These are phyloP conservation scores for Sycophila texana DNA, from an alignment of 2,888 invertebrate genomes.

Conservation along the genomic window DNA sequence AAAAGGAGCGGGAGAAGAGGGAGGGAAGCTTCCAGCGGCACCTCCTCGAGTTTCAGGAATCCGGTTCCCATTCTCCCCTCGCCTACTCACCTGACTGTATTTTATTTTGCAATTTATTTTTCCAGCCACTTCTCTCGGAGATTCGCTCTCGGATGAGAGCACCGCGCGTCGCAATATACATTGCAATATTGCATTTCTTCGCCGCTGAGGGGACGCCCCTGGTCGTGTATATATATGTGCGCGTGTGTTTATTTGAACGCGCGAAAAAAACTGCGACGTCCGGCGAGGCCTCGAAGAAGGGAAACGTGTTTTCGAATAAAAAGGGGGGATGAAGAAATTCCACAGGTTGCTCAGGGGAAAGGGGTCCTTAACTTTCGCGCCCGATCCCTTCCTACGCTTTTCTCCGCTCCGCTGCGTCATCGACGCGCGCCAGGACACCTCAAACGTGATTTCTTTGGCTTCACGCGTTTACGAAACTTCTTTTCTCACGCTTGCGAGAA, in stretches of 20 bases:
- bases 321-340: slow-evolving; percentile 59
- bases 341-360: slow-evolving; percentile 61
- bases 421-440: too few species aligned
- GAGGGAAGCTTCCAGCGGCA: slow-evolving; percentile 8
- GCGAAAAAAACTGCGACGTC: slow-evolving; percentile 31
- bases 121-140: slow-evolving; percentile 18
- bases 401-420: too few species aligned
- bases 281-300: slow-evolving; percentile 31
- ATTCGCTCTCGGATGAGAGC: background rate
- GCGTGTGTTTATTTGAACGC: background rate
- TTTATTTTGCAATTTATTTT: slow-evolving; percentile 62
- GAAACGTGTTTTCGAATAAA: slow-evolving; percentile 63
- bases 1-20: background rate
- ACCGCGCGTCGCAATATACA: slow-evolving; percentile 61
- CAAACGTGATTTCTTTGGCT: too few species aligned
- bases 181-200: slow-evolving; percentile 59
- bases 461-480: too few species aligned
- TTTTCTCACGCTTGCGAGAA: too few species aligned
- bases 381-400: background rate
- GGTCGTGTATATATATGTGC: too few species aligned
- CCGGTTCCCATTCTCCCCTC: slow-evolving; percentile 10
- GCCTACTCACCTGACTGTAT: slow-evolving; percentile 47
- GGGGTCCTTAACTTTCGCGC: background rate
- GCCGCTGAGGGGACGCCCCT: slow-evolving; percentile 29
- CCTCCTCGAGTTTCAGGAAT: slow-evolving; percentile 47